A percentile compares a stretch with the other conserved stretches of the same genome.
These are phyloP conservation scores for Margaritifera margaritifera DNA, from an alignment of 2,888 invertebrate genomes.

Conservation along the genomic window DNA sequence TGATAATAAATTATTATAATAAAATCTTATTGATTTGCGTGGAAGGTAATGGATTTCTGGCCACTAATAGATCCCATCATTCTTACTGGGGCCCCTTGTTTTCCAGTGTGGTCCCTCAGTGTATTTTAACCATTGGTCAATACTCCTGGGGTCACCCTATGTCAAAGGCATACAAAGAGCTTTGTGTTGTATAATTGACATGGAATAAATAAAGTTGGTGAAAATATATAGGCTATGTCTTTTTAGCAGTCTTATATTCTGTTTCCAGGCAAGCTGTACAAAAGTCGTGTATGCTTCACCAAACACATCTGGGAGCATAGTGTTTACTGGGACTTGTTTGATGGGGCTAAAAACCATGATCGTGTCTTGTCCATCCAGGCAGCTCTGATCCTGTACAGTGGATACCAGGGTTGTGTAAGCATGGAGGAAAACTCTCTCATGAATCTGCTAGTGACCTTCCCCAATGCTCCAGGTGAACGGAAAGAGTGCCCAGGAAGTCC, in stretches of 20 bases:
- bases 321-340: constrained; percentile 68
- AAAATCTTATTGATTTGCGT: no score
- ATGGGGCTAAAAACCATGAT: constrained; percentile 66
- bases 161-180: no score
- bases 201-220: no score
- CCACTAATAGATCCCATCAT: no score
- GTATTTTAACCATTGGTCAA: no score
- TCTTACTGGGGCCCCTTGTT: no score
- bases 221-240: no score
- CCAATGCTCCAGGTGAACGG: constrained; percentile 29
- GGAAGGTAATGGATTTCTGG: no score
- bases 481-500: constrained; percentile 7
- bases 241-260: neutral
- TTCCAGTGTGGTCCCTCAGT: no score
- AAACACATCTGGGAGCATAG: constrained; percentile 70
- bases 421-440: constrained; percentile 34
- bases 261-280: constrained; percentile 68
- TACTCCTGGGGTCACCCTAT: no score
- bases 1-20: no score
- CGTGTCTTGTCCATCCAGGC: constrained; percentile 69
- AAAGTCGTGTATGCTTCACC: constrained; percentile 67
- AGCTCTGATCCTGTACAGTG: constrained; percentile 62
- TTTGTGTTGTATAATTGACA: no score
- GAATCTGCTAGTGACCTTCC: constrained; percentile 58
- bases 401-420: constrained; percentile 14